Conservation (phyloP, 2,888 invertebrate genomes). For the Torymus auratus region DNA sequence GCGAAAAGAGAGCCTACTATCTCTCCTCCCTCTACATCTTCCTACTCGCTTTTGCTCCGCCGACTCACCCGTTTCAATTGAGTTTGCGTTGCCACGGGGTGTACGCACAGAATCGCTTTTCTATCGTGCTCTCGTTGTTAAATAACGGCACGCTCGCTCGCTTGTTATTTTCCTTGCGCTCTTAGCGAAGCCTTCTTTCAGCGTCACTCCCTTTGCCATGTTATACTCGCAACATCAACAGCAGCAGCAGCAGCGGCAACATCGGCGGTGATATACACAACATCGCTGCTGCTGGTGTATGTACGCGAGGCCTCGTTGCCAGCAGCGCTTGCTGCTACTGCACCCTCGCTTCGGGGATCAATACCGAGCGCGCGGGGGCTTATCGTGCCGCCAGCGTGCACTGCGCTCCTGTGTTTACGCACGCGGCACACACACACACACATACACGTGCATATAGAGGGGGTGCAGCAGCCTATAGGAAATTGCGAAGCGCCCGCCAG, state of each 20-base stretch:
- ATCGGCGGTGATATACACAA: too few species aligned
- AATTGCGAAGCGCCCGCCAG: slow-evolving; percentile 1
- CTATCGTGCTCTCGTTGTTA: slow-evolving; percentile 6
- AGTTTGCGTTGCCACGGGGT: neutral
- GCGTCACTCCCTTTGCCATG: slow-evolving; percentile 24
- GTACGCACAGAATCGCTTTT: too few species aligned
- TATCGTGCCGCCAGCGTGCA: slow-evolving; percentile 71
- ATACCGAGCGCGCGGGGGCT: slow-evolving; percentile 71
- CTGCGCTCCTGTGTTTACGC: slow-evolving; percentile 31
- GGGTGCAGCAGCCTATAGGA: neutral
- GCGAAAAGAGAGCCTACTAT: too few species aligned
- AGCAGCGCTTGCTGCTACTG: slow-evolving; percentile 8
- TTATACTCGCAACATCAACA: too few species aligned
- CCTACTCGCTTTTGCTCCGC: neutral
- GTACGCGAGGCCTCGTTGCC: slow-evolving; percentile 6
- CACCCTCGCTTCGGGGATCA: slow-evolving; percentile 68
- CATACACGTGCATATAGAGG: too few species aligned
- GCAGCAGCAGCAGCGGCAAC: too few species aligned
- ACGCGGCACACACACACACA: neutral
- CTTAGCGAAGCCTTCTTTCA: slow-evolving; percentile 6
- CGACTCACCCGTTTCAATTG: slow-evolving; percentile 26
- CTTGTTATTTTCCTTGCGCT: slow-evolving; percentile 9
- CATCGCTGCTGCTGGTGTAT: too few species aligned
- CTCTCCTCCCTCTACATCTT: neutral
- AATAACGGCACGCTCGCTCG: slow-evolving; percentile 1